Base-by-base conservation (phyloP, 2,888 invertebrate species). In the Branchellion lobata region DNA sequence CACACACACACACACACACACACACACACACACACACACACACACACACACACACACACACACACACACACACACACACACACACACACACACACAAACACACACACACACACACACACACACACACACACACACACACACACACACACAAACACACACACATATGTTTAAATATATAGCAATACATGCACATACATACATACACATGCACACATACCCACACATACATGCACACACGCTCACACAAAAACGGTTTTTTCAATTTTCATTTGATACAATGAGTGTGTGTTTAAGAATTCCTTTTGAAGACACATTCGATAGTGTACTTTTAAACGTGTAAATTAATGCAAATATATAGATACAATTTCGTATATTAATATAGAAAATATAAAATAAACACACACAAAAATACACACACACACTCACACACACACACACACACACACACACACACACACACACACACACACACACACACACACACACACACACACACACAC, bases 171-270 rank as follows among this genome's bases (percentile, higher is more conserved):
- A 8, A 65, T 21, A 65, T n/a, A 65, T 8, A 5, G 3, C 3
- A 21, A 83, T 82, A 34, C 69, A 81, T 78, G n/a, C 27, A 40
- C 80, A 47, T 2, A 31, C 27, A 14, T 61, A 11, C 21, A 31
- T 11, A 24, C 14, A 21, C n/a, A n/a, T n/a, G n/a, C n/a, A n/a
- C 8, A 65, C 65, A 65, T n/a, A 65, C 8, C n/a, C n/a, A 5
- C n/a, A 65, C 5, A 83, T 82, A 34, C 69, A 81, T 78, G n/a
- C 27, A 40, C 80, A 47, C 2, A 31, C 27, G 27, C 77, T 5
- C 21, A 31, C n/a, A 24, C 14, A 21, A 21, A 24, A 24, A 68
- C 27, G 14, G 11, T 68, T 11, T 68, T 24, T 21, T 18, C 11
- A 21, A 18, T 14, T n/a, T n/a, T n/a, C n/a, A n/a, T n/a, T n/a